Percentiles rank a stretch among this genome's conserved stretches.
Conservation (phyloP, 2,888 invertebrate species). For the Caenorhabditis japonica region DNA sequence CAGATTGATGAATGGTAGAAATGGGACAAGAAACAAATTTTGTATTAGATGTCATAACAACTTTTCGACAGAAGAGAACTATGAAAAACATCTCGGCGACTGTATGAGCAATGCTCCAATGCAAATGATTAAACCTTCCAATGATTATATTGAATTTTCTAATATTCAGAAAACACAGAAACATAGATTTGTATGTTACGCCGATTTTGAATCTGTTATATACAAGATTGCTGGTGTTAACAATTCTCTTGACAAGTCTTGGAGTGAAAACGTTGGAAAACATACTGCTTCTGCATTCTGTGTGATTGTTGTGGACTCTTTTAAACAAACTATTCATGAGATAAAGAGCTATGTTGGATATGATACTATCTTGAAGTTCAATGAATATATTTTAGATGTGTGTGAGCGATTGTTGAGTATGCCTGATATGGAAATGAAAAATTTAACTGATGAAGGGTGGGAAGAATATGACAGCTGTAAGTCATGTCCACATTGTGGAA, state of each 20-base stretch:
- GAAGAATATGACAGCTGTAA: too few species aligned
- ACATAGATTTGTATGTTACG: slow-evolving; percentile 54
- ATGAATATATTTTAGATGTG: slow-evolving; percentile 39
- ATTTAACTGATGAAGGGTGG: slow-evolving; percentile 40
- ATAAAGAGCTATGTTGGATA: slow-evolving; percentile 33
- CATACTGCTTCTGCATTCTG: slow-evolving; percentile 55
- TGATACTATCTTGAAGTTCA: slow-evolving; percentile 31
- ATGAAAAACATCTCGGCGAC: slow-evolving; percentile 52
- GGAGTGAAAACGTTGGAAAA: slow-evolving; percentile 49
- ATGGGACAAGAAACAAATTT: slow-evolving; percentile 44
- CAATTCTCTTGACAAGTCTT: too few species aligned
- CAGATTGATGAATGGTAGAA: slow-evolving; percentile 39
- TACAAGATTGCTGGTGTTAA: slow-evolving; percentile 26
- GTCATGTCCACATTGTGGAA: slow-evolving; percentile 20
- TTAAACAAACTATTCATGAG: slow-evolving; percentile 19
- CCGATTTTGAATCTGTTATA: slow-evolving; percentile 57
- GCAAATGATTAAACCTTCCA: slow-evolving; percentile 30
- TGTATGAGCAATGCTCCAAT: slow-evolving; percentile 56
- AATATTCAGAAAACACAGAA: slow-evolving; percentile 58
- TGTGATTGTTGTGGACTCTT: slow-evolving; percentile 52
- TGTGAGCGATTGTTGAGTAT: slow-evolving; percentile 21
- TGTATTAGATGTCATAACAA: background rate
- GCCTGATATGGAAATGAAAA: slow-evolving; percentile 11
- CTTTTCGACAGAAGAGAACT: too few species aligned
- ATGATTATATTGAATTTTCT: slow-evolving; percentile 48